phyloP scores from a whole-genome alignment of 2,797 vertebrate genomes.

The Rhinophrynus dorsalis region DNA sequence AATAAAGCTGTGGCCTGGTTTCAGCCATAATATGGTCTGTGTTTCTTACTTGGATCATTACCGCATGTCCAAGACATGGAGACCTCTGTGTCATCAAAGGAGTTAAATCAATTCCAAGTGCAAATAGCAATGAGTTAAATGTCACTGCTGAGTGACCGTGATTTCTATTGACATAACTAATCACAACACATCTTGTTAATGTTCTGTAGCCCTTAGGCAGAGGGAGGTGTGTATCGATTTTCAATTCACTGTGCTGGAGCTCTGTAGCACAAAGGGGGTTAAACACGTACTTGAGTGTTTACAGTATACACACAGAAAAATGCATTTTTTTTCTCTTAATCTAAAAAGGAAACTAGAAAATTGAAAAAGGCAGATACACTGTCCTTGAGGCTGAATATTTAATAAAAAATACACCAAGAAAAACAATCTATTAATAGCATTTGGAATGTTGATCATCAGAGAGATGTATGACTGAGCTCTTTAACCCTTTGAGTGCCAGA shows the following conservation, averaged over 20 bases:
- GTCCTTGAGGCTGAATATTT: not conserved
- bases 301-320: no score
- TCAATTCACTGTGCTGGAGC: no score
- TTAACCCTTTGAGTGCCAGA: no score
- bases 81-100: no score
- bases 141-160: conserved; percentile 14
- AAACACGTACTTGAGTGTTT: not conserved
- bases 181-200: no score
- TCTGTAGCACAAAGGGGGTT: not conserved
- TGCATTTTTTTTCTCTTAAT: not conserved
- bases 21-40: no score
- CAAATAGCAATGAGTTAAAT: conserved; percentile 28
- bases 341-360: conserved; percentile 15
- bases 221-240: no score
- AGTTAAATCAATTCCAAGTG: conserved; percentile 22
- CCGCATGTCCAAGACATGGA: no score
- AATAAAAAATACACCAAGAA: conserved; percentile 9
- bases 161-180: no score
- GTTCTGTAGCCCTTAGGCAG: no score
- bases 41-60: no score
- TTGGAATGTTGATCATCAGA: not conserved
- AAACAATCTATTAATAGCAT: conserved; percentile 23
- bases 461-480: not conserved
- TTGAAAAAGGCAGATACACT: not conserved
- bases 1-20: no score